phyloP scores from a whole-genome alignment of 35 echinoderm and acorn worm species.

The Heliocidaris erythrogramma region DNA sequence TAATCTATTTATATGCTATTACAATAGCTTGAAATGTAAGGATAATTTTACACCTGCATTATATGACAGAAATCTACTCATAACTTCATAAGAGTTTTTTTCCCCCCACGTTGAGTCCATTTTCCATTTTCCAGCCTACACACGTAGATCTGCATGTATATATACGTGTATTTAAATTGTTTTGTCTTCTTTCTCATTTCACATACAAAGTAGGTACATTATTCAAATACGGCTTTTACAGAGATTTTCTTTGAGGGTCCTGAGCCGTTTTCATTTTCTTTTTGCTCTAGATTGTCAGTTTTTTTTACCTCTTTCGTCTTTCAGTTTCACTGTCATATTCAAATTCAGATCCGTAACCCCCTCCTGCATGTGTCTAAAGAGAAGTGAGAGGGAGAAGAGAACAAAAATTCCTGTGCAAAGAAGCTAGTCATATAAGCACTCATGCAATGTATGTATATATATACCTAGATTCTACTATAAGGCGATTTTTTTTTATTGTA shows the following conservation, averaged over 20 bases:
- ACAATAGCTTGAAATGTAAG: too few relatives aligned
- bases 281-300: background rate
- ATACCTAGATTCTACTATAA: too few relatives aligned
- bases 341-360: constrained; percentile 92
- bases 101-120: too few relatives aligned
- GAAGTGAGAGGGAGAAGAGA: background rate
- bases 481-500: too few relatives aligned
- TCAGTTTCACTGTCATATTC: constrained; percentile 76
- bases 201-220: background rate
- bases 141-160: background rate
- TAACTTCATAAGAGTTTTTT: too few relatives aligned
- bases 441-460: too few relatives aligned
- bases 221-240: background rate
- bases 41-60: too few relatives aligned
- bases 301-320: constrained; percentile 48
- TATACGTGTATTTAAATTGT: background rate
- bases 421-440: too few relatives aligned
- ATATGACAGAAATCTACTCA: too few relatives aligned
- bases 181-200: background rate
- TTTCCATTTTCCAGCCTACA: too few relatives aligned
- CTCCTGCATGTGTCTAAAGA: constrained; percentile 2
- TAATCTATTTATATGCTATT: too few relatives aligned
- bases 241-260: background rate
- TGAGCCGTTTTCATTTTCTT: too few relatives aligned
- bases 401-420: background rate